phyloP scores from a whole-genome alignment of 2,797 vertebrate species.

The Megalops cyprinoides region DNA sequence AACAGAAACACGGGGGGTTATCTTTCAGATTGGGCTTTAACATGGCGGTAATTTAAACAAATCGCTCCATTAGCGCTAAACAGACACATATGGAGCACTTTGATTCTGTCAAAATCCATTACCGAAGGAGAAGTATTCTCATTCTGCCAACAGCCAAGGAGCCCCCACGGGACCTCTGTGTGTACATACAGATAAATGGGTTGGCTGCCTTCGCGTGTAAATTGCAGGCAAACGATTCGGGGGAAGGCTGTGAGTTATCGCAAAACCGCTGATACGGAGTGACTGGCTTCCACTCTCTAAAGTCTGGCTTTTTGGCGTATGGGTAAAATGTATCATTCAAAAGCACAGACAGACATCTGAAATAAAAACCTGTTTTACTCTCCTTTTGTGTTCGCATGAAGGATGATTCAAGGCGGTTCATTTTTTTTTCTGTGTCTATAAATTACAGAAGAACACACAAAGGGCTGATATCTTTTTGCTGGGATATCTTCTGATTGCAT shows the following conservation, averaged over 20 bases:
- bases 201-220: neutral
- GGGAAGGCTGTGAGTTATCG: neutral
- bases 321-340: neutral
- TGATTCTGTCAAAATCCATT: slow-evolving; percentile 27
- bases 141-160: slow-evolving; percentile 1
- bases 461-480: too few relatives aligned
- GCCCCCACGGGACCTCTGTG: neutral
- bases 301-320: neutral
- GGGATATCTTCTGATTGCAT: neutral
- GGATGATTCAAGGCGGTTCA: neutral
- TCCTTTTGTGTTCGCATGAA: neutral
- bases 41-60: slow-evolving; percentile 30
- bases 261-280: neutral
- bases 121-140: neutral
- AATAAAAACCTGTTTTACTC: neutral
- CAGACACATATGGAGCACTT: slow-evolving; percentile 26
- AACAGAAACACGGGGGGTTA: slow-evolving; percentile 24
- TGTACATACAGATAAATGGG: slow-evolving; percentile 15
- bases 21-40: slow-evolving; percentile 17
- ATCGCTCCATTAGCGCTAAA: slow-evolving; percentile 33
- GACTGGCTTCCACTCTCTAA: neutral
- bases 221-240: neutral
- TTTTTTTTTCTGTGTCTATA: neutral
- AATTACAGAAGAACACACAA: neutral
- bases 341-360: neutral